A percentile compares a stretch with the other conserved stretches of the same genome.
These are phyloP conservation scores for Falcaria lacertinaria DNA, from an alignment of 2,888 invertebrate species.

Conservation along the genomic window DNA sequence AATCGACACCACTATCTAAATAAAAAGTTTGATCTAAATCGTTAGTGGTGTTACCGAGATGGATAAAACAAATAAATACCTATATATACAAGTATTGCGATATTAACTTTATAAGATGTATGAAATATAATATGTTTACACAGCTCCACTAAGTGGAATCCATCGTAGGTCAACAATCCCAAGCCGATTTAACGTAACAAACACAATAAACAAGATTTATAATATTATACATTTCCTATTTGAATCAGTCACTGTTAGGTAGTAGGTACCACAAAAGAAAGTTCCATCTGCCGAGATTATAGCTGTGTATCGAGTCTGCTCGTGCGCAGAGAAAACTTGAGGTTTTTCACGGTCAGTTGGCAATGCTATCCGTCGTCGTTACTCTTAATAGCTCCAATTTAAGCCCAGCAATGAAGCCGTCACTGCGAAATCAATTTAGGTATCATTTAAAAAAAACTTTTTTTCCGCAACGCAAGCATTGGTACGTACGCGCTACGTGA, in stretches of 20 bases:
- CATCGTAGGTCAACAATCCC: no score
- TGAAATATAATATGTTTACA: no score
- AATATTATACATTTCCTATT: conserved; percentile 22
- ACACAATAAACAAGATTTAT: background rate
- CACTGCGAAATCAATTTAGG: conserved; percentile 12
- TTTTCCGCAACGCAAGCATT: background rate
- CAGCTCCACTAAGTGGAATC: no score
- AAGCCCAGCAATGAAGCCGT: conserved; percentile 12
- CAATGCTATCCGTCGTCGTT: conserved; percentile 27
- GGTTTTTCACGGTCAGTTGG: conserved; percentile 51
- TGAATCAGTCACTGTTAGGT: conserved; percentile 24
- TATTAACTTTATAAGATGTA: no score
- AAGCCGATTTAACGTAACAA: no score
- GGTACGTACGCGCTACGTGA: background rate
- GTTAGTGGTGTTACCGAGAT: no score
- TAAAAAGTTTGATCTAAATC: no score
- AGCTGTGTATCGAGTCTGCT: conserved; percentile 19
- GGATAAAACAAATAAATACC: no score
- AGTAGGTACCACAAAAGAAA: conserved; percentile 37
- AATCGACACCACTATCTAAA: no score
- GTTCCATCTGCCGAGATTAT: conserved; percentile 24
- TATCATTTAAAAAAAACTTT: conserved; percentile 2
- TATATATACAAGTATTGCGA: no score
- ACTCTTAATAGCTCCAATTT: conserved; percentile 19
- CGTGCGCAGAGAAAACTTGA: conserved; percentile 46